Evolutionary conservation across 1,140 invertebrate species (phyloP).

Genomic region (Drosophila lacteicornis): DNA sequence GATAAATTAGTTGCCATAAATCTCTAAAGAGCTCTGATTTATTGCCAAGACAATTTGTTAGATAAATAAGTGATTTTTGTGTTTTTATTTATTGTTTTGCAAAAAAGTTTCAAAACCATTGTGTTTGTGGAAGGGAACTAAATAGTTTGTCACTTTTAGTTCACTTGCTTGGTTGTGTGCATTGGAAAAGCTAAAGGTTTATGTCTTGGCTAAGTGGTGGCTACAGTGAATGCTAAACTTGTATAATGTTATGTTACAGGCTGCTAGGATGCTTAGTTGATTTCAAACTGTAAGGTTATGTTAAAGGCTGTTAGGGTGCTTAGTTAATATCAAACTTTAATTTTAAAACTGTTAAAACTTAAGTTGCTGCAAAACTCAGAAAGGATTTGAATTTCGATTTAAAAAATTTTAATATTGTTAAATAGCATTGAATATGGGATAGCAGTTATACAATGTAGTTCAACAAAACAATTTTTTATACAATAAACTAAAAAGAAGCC

Average conservation of each 20-base stretch:
- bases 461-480: too few relatives aligned
- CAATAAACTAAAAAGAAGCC: too few relatives aligned
- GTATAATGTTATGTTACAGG: slow-evolving; percentile 9
- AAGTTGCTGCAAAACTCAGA: neutral
- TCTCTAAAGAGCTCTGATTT: neutral
- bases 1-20: slow-evolving; percentile 1
- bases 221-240: slow-evolving; percentile 10
- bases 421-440: too few relatives aligned
- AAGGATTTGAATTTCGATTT: neutral
- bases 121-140: neutral
- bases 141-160: slow-evolving; percentile 36
- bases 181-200: slow-evolving; percentile 1
- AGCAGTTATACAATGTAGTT: too few relatives aligned
- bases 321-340: slow-evolving; percentile 15
- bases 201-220: slow-evolving; percentile 18
- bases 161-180: neutral
- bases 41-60: neutral
- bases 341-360: neutral
- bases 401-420: neutral
- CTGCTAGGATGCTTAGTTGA: too few relatives aligned
- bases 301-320: neutral
- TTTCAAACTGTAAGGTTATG: neutral
- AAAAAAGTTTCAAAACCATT: neutral
- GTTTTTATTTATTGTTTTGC: neutral
- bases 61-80: neutral